These are phyloP conservation scores for Porites evermanni DNA, from an alignment of 92 coral and sea anemone genomes.

Conservation along the genomic window DNA sequence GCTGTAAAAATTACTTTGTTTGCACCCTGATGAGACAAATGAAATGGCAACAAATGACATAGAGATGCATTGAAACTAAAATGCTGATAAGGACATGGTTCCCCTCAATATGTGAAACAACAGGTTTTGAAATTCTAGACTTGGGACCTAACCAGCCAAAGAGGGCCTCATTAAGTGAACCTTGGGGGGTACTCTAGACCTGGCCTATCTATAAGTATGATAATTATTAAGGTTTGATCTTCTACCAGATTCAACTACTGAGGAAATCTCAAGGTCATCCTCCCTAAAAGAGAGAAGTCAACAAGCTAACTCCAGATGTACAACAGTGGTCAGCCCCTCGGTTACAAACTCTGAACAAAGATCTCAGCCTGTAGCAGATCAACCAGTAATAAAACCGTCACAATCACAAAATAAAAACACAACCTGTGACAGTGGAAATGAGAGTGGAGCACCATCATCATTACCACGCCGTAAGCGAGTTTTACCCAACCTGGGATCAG, in stretches of 20 bases:
- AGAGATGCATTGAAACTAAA: no score
- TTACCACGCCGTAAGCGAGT: slow-evolving; percentile 72
- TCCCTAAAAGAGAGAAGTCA: slow-evolving; percentile 39
- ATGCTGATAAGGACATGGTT: no score
- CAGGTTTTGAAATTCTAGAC: no score
- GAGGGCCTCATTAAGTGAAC: no score
- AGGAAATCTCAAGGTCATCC: not conserved
- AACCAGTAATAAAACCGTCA: slow-evolving; percentile 14
- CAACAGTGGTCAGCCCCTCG: not conserved
- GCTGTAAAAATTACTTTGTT: no score
- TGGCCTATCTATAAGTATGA: not conserved
- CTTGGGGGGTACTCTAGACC: no score
- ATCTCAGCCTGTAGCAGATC: slow-evolving; percentile 8
- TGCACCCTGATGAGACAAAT: no score
- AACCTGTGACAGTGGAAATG: not conserved
- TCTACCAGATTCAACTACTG: slow-evolving; percentile 1
- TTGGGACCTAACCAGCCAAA: no score
- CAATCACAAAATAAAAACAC: slow-evolving; percentile 2
- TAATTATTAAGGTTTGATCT: not conserved
- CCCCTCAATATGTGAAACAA: no score
- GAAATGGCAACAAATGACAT: no score
- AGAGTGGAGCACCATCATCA: slow-evolving; percentile 34
- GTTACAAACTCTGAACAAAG: slow-evolving; percentile 12
- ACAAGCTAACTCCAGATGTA: not conserved
- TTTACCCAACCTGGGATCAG: slow-evolving; percentile 74